These are phyloP conservation scores for Scaptomyza parva DNA, from an alignment of 2,888 invertebrate species.

Conservation along the genomic window DNA sequence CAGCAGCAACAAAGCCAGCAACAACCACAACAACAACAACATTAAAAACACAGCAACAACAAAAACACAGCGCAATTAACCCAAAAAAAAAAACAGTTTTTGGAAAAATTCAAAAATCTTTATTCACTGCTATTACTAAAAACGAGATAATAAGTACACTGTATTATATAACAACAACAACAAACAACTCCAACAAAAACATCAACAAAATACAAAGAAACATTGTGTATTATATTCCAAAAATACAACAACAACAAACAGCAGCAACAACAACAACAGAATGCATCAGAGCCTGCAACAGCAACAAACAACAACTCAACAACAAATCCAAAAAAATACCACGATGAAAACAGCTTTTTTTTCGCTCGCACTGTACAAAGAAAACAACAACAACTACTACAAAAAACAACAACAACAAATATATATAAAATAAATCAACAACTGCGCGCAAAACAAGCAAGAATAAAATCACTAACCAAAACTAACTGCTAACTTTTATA, in stretches of 20 bases:
- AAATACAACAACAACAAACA: slow-evolving; percentile 62
- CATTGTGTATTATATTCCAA: slow-evolving; percentile 66
- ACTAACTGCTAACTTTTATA: slow-evolving; percentile 31
- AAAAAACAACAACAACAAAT: slow-evolving; percentile 16
- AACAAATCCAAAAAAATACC: slow-evolving; percentile 35
- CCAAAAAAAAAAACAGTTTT: slow-evolving; percentile 33
- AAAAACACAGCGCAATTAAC: slow-evolving; percentile 56
- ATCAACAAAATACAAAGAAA: slow-evolving; percentile 37
- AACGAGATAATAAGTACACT: slow-evolving; percentile 50
- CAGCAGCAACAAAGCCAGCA: slow-evolving; percentile 34
- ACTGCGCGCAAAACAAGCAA: slow-evolving; percentile 24
- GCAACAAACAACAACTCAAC: slow-evolving; percentile 38
- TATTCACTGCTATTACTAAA: slow-evolving; percentile 69
- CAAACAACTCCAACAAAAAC: slow-evolving; percentile 33
- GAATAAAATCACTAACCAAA: slow-evolving; percentile 47
- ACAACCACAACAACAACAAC: slow-evolving; percentile 37
- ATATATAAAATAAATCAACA: slow-evolving; percentile 17
- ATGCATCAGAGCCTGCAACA: slow-evolving; percentile 46
- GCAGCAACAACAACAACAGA: slow-evolving; percentile 54
- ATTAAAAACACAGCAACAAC: slow-evolving; percentile 37
- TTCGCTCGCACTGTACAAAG: slow-evolving; percentile 51
- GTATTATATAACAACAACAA: slow-evolving; percentile 55
- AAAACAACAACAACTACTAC: slow-evolving; percentile 16
- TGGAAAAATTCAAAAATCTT: slow-evolving; percentile 17
- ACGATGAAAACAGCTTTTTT: slow-evolving; percentile 45